Percentiles rank a stretch among this genome's conserved stretches.
Conservation (phyloP, 2,113 vertebrate genomes). For the Hippopotamus amphibius region DNA sequence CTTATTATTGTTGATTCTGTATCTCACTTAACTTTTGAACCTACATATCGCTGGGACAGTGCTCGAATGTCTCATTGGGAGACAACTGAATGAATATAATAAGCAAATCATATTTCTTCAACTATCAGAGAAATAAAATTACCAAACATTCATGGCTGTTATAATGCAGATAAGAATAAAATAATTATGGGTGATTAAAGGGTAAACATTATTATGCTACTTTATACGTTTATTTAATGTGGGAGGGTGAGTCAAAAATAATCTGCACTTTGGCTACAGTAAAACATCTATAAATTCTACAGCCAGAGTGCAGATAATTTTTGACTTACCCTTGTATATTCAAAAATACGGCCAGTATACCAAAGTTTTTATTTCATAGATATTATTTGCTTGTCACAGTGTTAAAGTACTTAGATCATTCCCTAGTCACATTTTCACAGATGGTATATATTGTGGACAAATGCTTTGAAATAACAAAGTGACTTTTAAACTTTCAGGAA, state of each 20-base stretch:
- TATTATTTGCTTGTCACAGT: not conserved
- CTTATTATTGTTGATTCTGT: not conserved
- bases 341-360: not conserved
- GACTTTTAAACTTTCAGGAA: not conserved
- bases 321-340: not conserved
- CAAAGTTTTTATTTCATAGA: not conserved
- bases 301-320: too few relatives aligned
- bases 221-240: not conserved
- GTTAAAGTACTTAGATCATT: not conserved
- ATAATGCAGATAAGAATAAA: not conserved
- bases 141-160: not conserved
- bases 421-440: not conserved
- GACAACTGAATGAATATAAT: not conserved
- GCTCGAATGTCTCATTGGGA: not conserved
- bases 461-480: not conserved
- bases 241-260: too few relatives aligned
- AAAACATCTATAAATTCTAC: too few relatives aligned
- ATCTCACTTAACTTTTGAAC: not conserved
- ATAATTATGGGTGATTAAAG: not conserved
- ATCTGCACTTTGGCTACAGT: too few relatives aligned
- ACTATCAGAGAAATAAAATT: slow-evolving; percentile 1
- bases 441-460: not conserved
- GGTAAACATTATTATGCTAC: not conserved
- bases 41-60: not conserved
- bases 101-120: not conserved